Evolutionary conservation across 2,797 vertebrate species (phyloP), one percentile per base, ranked within the genome.

Genomic region (Ptychadena robeensis): DNA sequence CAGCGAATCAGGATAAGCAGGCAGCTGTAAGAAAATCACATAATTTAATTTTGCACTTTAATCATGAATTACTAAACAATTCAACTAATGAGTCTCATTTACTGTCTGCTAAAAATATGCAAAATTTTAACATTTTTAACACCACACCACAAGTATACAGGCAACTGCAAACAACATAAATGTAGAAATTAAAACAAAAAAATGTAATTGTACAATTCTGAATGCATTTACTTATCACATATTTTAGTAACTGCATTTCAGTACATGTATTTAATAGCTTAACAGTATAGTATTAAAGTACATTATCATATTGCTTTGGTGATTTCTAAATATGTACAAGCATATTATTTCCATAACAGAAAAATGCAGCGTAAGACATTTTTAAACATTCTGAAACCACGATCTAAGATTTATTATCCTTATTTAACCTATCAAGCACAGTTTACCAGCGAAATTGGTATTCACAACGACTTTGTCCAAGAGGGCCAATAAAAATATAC

Each of bases 401-500:
- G 40, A 69, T 82, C 65, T 74, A 59, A 67, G 70, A 76, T 76
- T 76, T 76, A 76, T 28, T 69, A 69, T 67, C 59, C 61, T 73
- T 81, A 73, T 81, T 81, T 81, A 81, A 65, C 57, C 79, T 81
- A 81, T 81, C 57, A 66, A 73, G 63, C 69, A 48, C 70, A 67
- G 79, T 75, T 69, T 82, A 82, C 48, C 73, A 59, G 48, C 35
- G 34, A 76, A 40, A 82, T 69, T 82, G 65, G 73, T 76, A 75
- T 63, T 32, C 27, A 73, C 14, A 65, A 37, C 27, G 3, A 76
- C 30, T 32, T 40, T n/a, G 72, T 37, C 70, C 80, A 75, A 63
- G 61, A 69, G 7, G 73, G 30, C 14, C 72, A 37, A 82, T 82
- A 74, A 82, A 82, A 28, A 69, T 63, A 31, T 65, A 63, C 73